Conservation (phyloP, 2,888 invertebrate genomes). For the Smittia aterrima region DNA sequence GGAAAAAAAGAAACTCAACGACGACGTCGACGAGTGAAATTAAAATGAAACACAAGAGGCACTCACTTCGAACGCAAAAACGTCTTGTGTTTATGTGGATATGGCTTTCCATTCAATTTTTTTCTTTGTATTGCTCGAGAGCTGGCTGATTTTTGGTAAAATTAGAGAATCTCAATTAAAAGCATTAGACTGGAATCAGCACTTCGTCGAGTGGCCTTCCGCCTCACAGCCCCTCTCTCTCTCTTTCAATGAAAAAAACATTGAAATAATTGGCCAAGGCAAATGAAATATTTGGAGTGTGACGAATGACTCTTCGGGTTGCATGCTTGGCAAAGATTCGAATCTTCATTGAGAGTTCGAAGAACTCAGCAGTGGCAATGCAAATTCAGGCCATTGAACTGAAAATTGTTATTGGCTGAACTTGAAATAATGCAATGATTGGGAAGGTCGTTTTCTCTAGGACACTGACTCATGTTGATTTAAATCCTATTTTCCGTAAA, state of each 20-base stretch:
- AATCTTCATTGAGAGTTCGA: neutral
- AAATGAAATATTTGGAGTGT: slow-evolving; percentile 16
- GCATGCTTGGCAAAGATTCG: neutral
- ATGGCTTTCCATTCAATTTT: neutral
- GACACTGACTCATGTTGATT: too few species aligned
- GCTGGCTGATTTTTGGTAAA: neutral
- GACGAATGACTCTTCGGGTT: slow-evolving; percentile 7
- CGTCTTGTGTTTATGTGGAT: slow-evolving; percentile 4
- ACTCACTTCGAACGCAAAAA: neutral
- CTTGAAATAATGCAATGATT: too few species aligned
- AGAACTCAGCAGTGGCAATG: too few species aligned
- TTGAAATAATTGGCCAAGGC: slow-evolving; percentile 8
- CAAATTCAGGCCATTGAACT: too few species aligned
- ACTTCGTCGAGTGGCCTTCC: neutral
- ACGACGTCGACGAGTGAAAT: slow-evolving; percentile 17
- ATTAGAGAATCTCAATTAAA: slow-evolving; percentile 11
- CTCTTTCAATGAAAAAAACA: neutral
- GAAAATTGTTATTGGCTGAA: too few species aligned
- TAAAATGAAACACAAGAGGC: slow-evolving; percentile 16
- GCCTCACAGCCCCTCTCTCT: neutral
- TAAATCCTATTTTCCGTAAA: too few species aligned
- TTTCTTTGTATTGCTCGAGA: neutral
- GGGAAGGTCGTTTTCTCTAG: too few species aligned
- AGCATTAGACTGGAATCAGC: slow-evolving; percentile 8
- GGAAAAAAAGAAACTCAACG: neutral